Evolutionary conservation across 30 jellyfish, hydroid and myxozoan genomes (phyloP).

Genomic region (Aurelia coerulea): DNA sequence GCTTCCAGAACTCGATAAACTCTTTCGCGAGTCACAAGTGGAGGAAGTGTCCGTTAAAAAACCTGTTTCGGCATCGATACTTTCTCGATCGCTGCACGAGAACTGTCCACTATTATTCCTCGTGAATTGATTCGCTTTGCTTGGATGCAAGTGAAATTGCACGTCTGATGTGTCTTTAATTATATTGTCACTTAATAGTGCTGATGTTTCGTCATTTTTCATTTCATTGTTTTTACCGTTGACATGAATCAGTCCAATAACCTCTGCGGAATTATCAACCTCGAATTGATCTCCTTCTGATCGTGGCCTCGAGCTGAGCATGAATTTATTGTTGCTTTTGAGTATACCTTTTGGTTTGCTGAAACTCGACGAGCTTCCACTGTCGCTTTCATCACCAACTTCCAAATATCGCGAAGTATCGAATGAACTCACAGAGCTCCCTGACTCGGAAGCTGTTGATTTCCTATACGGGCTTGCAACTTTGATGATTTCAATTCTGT

Average conservation of each 20-base stretch:
- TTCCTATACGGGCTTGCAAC: slow-evolving; percentile 52
- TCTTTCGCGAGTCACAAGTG: slow-evolving; percentile 64
- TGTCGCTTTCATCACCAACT: slow-evolving; percentile 72
- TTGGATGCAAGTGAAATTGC: slow-evolving; percentile 38
- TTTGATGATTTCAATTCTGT: slow-evolving; percentile 45
- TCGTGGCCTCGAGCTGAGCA: slow-evolving; percentile 50
- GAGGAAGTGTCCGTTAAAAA: slow-evolving; percentile 57
- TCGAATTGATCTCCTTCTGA: slow-evolving; percentile 58
- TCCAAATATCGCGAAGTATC: slow-evolving; percentile 71
- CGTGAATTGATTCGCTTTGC: not conserved
- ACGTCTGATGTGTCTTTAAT: not conserved
- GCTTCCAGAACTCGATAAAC: slow-evolving; percentile 61
- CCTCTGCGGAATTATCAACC: slow-evolving; percentile 37
- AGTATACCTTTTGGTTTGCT: slow-evolving; percentile 66
- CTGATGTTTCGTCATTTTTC: slow-evolving; percentile 4
- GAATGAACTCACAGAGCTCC: slow-evolving; percentile 56
- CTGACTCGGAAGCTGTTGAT: slow-evolving; percentile 61
- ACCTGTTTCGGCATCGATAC: slow-evolving; percentile 65
- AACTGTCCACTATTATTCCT: slow-evolving; percentile 10
- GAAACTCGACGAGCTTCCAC: slow-evolving; percentile 45
- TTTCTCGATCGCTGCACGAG: slow-evolving; percentile 30
- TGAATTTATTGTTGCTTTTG: slow-evolving; percentile 47
- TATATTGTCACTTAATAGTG: slow-evolving; percentile 6
- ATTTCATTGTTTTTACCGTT: slow-evolving; percentile 2
- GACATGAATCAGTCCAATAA: slow-evolving; percentile 50